A percentile compares a stretch with the other conserved stretches of the same genome.
Conservation (phyloP, 2,113 vertebrate species). For the Panthera leo region DNA sequence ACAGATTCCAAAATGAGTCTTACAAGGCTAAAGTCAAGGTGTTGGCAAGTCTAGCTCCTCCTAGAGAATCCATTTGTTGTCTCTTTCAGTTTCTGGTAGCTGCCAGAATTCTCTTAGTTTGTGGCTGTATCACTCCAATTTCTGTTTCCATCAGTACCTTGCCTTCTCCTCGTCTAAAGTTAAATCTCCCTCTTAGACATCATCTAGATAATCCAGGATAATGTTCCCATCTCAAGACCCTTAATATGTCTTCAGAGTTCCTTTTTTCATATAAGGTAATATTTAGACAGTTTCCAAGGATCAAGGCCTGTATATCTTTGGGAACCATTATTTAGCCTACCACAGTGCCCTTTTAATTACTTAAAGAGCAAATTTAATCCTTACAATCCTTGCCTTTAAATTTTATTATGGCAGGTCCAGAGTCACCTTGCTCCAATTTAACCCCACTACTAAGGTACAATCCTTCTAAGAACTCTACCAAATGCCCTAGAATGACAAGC, state of each 20-base stretch:
- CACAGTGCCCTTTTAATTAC: background rate
- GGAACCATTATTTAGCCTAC: background rate
- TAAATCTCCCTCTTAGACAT: background rate
- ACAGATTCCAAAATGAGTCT: background rate
- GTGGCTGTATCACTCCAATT: background rate
- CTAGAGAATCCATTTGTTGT: background rate
- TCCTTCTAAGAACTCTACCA: background rate
- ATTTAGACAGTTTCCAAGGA: background rate
- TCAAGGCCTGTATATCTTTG: background rate
- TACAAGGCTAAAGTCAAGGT: background rate
- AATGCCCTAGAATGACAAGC: background rate
- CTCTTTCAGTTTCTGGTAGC: background rate
- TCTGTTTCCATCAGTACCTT: background rate
- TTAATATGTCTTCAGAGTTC: background rate
- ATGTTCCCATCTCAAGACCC: background rate
- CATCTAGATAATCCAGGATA: background rate
- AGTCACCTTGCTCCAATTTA: background rate
- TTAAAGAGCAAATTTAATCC: background rate
- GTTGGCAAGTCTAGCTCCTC: background rate
- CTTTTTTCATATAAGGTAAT: background rate
- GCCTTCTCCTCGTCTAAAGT: background rate
- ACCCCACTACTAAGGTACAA: background rate
- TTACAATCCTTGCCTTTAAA: background rate
- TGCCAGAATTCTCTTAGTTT: background rate
- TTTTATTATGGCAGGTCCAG: background rate